Base-by-base conservation (phyloP, 2,797 vertebrate genomes). In the Platyrinchus mystaceus region DNA sequence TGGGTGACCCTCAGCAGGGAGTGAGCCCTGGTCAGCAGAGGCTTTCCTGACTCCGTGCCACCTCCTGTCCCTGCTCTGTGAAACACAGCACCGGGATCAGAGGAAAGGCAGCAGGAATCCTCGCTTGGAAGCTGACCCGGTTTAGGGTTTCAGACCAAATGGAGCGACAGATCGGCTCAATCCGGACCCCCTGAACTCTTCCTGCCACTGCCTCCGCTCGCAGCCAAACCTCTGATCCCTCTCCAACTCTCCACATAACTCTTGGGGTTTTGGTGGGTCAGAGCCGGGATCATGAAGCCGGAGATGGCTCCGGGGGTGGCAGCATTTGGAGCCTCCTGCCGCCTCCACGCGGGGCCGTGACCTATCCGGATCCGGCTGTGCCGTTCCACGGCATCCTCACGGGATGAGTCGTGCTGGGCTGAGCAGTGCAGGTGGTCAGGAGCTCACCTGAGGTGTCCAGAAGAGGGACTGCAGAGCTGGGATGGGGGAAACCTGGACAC, bases 121-220 rank as follows among this genome's bases (percentile, higher is more conserved):
- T 52, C 6, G 5, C 55, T 14, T 39, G 84, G 68, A 74, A 78
- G 71, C 67, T 49, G 81, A 87, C 71, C 81, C 0, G 7, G 84
- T 68, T 80, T 92, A 89, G 75, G 71, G 71, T 95, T 94, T 96
- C 89, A 85, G 56, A 46, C 66, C 93, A 94, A 94, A 89, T 7
- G 78, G 63, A 93, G 56, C 2, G 0, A n/a, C 39, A 55, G 77
- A 80, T 60, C 23, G 0, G 58, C 89, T 83, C 89, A 46, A 28
- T 32, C 63, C 13, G 17, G 90, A 85, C 69, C 39, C 49, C 58
- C 56, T 5, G 0, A 64, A 56, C 39, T 74, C 78, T 94, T 94
- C 91, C 96, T 96, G 91, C 78, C 3, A 0, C 94, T 91, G 75
- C 87, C 87, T 87, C 89, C 44, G 10, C 63, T 39, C 20, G 0